These are phyloP conservation scores for Pantelozetes paolii DNA, from an alignment of 2,888 invertebrate genomes.

Conservation along the genomic window DNA sequence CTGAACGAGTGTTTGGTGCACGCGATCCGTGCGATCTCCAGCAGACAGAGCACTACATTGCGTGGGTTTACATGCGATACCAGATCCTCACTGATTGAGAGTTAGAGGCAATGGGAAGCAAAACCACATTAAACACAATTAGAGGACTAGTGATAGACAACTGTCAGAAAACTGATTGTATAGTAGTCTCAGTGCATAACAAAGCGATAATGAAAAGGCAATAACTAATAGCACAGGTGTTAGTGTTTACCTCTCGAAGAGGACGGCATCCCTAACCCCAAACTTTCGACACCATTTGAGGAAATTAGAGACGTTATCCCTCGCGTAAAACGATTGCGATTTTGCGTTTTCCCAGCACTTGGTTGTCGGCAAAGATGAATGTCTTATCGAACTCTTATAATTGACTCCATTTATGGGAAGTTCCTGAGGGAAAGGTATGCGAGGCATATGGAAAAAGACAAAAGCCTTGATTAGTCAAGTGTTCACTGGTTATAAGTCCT, in stretches of 20 bases:
- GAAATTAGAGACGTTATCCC: slow-evolving; percentile 85
- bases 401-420: slow-evolving; percentile 34
- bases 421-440: slow-evolving; percentile 31
- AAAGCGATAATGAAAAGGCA: too few relatives aligned
- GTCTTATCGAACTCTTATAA: slow-evolving; percentile 28
- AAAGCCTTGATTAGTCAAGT: slow-evolving; percentile 26
- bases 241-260: slow-evolving; percentile 83
- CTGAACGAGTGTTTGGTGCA: slow-evolving; percentile 68
- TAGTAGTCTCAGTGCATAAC: too few relatives aligned
- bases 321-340: slow-evolving; percentile 76
- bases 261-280: slow-evolving; percentile 77
- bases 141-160: neutral
- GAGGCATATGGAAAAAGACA: slow-evolving; percentile 17
- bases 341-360: slow-evolving; percentile 78
- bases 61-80: slow-evolving; percentile 59
- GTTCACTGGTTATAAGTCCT: neutral
- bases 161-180: neutral
- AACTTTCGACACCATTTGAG: slow-evolving; percentile 76
- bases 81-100: slow-evolving; percentile 40
- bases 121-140: neutral
- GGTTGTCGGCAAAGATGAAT: slow-evolving; percentile 49
- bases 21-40: slow-evolving; percentile 78
- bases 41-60: slow-evolving; percentile 74
- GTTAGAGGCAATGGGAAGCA: too few relatives aligned
- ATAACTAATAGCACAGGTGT: neutral